phyloP scores from a whole-genome alignment of 2,113 vertebrate species.

The Alexandromys fortis region DNA sequence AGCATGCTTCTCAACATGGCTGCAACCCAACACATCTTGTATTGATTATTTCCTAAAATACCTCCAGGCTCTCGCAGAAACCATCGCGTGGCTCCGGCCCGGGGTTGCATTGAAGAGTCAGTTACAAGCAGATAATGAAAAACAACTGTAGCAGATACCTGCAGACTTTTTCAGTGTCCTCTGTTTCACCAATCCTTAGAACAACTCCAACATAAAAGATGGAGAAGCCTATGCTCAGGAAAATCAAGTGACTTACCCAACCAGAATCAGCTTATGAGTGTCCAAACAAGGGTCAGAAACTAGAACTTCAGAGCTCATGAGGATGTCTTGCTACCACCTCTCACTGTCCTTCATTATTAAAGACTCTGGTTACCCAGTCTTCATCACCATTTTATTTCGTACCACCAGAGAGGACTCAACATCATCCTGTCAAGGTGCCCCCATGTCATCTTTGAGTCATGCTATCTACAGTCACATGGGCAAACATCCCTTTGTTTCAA shows the following conservation, averaged over 20 bases:
- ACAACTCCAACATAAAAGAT: background rate
- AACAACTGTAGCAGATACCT: slow-evolving; percentile 33
- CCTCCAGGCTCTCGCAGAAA: slow-evolving; percentile 43
- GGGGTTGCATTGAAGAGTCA: background rate
- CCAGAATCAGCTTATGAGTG: background rate
- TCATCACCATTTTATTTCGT: no score
- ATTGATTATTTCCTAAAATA: slow-evolving; percentile 78
- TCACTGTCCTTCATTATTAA: background rate
- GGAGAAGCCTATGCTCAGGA: background rate
- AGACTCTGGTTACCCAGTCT: background rate
- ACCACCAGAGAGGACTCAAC: background rate
- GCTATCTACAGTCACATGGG: background rate
- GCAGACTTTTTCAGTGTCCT: background rate
- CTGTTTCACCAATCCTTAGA: background rate
- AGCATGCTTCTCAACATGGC: slow-evolving; percentile 59
- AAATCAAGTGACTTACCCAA: background rate
- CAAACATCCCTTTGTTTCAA: background rate
- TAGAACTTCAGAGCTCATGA: background rate
- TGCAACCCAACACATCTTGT: slow-evolving; percentile 72
- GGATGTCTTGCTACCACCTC: background rate
- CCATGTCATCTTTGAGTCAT: background rate
- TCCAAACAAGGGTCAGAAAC: background rate
- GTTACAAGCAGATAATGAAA: slow-evolving; percentile 63
- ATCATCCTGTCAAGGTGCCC: background rate
- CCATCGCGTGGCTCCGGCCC: background rate